Evolutionary conservation across 1,140 invertebrate species (phyloP).

Genomic region (Coboldia fuscipes): DNA sequence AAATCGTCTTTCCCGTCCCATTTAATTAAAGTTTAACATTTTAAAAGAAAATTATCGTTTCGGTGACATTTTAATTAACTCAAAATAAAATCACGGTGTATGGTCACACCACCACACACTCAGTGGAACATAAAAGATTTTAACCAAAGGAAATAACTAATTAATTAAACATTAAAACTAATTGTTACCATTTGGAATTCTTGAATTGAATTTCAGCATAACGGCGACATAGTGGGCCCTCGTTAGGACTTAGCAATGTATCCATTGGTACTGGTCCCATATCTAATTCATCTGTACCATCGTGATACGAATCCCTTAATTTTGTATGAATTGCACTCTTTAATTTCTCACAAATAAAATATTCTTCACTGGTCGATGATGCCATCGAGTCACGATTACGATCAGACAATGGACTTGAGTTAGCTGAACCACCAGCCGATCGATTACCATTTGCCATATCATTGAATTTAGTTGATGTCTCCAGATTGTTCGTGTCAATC

Average conservation of each 20-base stretch:
- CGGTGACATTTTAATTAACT: no score
- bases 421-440: not conserved
- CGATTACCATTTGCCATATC: constrained; percentile 2
- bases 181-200: constrained; percentile 13
- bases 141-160: no score
- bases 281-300: not conserved
- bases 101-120: no score
- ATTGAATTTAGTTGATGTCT: not conserved
- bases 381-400: constrained; percentile 1
- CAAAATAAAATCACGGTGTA: no score
- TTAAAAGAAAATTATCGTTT: no score
- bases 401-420: no score
- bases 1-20: no score
- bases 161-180: no score
- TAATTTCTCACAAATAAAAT: constrained; percentile 16
- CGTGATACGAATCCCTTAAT: not conserved
- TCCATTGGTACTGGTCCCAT: constrained; percentile 7
- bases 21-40: no score
- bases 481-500: no score
- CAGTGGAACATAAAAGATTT: no score
- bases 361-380: constrained; percentile 9
- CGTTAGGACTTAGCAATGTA: constrained; percentile 17
- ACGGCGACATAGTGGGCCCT: constrained; percentile 16
- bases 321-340: constrained; percentile 13
- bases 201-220: constrained; percentile 22